A percentile compares a stretch with the other conserved stretches of the same genome.
Conservation (phyloP, 2,888 invertebrate genomes). For the Napeogenes sylphis region DNA sequence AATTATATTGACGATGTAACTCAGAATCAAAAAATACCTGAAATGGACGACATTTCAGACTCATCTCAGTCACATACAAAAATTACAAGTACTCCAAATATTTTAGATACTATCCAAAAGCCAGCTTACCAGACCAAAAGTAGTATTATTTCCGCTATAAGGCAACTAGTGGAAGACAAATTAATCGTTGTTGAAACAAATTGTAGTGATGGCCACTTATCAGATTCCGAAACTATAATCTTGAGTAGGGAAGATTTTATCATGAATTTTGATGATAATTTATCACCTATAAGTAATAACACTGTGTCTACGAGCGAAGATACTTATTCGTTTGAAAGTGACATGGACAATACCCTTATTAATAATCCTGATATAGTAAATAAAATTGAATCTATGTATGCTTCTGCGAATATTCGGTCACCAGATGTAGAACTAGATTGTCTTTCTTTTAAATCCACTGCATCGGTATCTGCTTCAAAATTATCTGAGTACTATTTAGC, state of each 20-base stretch:
- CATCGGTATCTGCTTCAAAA: conserved; percentile 48
- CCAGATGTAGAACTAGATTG: conserved; percentile 43
- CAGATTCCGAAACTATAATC: conserved; percentile 41
- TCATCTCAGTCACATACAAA: background rate
- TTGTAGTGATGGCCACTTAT: conserved; percentile 29
- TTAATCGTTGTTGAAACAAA: conserved; percentile 16
- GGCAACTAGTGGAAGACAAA: conserved; percentile 26
- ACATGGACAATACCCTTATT: conserved; percentile 38
- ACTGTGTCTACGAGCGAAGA: conserved; percentile 39
- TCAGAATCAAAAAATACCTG: conserved; percentile 1
- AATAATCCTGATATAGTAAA: conserved; percentile 11
- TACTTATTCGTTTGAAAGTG: conserved; percentile 34
- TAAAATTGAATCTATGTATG: conserved; percentile 37
- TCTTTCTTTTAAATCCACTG: conserved; percentile 53
- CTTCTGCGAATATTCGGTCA: conserved; percentile 16
- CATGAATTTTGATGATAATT: conserved; percentile 29
- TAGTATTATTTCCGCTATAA: conserved; percentile 30
- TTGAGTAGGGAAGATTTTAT: conserved; percentile 35
- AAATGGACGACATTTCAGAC: background rate
- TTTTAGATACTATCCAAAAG: conserved; percentile 8
- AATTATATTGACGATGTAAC: background rate
- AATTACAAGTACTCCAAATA: conserved; percentile 6
- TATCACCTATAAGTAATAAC: conserved; percentile 41
- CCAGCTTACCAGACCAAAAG: conserved; percentile 23
- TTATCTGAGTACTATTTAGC: conserved; percentile 55